Evolutionary conservation across 2,797 vertebrate genomes (phyloP), one percentile per base, ranked within the genome.

Genomic region (Parauchenoglanis punctatus): DNA sequence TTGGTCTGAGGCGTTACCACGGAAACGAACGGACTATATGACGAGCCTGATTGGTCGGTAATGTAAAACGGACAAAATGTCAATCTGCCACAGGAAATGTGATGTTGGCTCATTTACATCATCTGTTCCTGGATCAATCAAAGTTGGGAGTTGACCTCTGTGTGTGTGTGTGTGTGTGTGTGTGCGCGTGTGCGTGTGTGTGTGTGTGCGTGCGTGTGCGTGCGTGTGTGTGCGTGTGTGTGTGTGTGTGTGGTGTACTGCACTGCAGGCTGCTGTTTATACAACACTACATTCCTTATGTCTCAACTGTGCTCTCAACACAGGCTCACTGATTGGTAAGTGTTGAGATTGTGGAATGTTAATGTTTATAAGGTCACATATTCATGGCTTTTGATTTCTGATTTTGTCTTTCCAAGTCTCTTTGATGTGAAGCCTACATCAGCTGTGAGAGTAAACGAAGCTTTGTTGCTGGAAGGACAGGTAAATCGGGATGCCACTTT

Each of bases 31-130:
- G 88, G 65, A 85, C 44, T 75, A 49, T 83, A 86, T 85, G 89
- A 91, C 31, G 75, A 90, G 31, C 85, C 89, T 58, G 85, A 89
- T 88, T 88, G 91, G 54, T 84, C 89, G 89, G 93, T 93, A 88
- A 87, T 84, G 73, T 82, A 73, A 84, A 84, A 72, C 59, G 0
- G 46, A 77, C 83, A 52, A 72, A 67, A 13, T 13, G 17, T 85
- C 59, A 67, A 4, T 65, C 76, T 75, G 46, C 73, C 75, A 65
- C 4, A 76, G 46, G 81, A 83, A 54, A 56, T 10, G 13, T 72
- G 31, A 46, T 18, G 61, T 63, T 56, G 40, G 3, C 25, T 84
- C 31, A 82, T 87, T 81, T 81, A 23, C 31, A 28, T 65, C 78
- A 46, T 77, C 65, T 83, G 82, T 73, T n/a, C 28, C 28, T 76